Evolutionary conservation across 2,113 vertebrate genomes (phyloP).

Genomic region (Myotis yumanensis): DNA sequence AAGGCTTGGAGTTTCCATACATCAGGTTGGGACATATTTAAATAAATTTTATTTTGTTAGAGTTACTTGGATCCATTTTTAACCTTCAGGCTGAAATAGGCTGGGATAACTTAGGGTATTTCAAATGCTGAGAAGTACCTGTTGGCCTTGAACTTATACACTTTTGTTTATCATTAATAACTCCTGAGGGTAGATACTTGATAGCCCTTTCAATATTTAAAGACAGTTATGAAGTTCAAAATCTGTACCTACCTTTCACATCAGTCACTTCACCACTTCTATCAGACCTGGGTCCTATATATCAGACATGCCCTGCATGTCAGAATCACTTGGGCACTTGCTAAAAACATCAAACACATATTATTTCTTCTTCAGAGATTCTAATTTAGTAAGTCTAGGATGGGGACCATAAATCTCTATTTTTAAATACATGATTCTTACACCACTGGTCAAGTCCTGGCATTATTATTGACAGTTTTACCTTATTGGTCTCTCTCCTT

Average conservation of each 20-base stretch:
- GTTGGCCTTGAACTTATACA: neutral
- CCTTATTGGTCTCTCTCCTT: neutral
- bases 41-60: neutral
- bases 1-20: neutral
- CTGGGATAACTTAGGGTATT: neutral
- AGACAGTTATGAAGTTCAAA: neutral
- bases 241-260: neutral
- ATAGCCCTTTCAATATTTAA: neutral
- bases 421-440: neutral
- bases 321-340: neutral
- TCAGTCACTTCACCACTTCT: neutral
- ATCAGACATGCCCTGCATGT: neutral
- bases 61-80: neutral
- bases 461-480: neutral
- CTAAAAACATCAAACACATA: neutral
- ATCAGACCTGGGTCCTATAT: neutral
- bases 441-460: neutral
- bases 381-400: neutral
- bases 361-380: neutral
- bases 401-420: neutral
- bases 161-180: neutral
- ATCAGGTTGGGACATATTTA: neutral
- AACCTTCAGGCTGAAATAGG: neutral
- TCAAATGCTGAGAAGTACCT: neutral
- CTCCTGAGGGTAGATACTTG: neutral